phyloP scores from a whole-genome alignment of 2,888 invertebrate genomes.

The Conomelus anceps region DNA sequence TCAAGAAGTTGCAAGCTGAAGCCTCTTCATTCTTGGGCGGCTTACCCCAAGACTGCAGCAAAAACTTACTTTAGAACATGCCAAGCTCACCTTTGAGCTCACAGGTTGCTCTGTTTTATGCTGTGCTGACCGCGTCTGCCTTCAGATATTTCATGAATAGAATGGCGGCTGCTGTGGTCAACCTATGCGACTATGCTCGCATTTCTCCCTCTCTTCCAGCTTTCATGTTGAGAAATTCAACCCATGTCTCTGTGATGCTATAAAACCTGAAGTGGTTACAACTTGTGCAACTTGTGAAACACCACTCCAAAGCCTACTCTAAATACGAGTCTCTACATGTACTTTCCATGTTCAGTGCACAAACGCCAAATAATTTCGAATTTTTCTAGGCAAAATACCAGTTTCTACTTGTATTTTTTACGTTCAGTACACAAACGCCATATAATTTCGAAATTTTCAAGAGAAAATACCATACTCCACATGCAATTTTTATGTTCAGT shows the following conservation, averaged over 20 bases:
- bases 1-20: neutral
- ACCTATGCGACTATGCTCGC: neutral
- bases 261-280: neutral
- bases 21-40: neutral
- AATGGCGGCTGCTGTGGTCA: neutral
- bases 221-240: neutral
- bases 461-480: no score
- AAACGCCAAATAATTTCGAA: no score
- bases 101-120: neutral
- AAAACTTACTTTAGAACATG: neutral
- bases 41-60: neutral
- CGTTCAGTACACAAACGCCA: no score
- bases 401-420: no score
- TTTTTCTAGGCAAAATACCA: no score
- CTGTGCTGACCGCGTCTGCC: neutral
- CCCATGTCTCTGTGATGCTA: neutral
- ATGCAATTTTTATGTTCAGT: no score
- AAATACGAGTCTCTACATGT: no score
- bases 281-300: no score
- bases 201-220: neutral
- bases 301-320: no score
- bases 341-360: no score
- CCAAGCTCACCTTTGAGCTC: neutral
- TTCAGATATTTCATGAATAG: neutral
- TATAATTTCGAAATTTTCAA: no score